phyloP scores from a whole-genome alignment of 2,797 vertebrate species.

The Numenius phaeopus region DNA sequence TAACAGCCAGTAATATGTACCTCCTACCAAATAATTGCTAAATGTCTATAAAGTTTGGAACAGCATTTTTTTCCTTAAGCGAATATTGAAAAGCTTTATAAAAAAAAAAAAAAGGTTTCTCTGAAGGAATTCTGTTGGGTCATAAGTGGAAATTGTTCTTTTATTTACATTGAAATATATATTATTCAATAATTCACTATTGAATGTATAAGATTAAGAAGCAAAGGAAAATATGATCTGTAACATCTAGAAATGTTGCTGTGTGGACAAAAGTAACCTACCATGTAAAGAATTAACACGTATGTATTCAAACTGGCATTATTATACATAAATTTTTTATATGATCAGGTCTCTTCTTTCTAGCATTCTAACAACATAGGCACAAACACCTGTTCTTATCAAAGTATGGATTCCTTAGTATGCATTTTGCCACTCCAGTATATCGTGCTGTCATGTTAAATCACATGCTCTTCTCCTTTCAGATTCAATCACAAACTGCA shows the following conservation, averaged over 20 bases:
- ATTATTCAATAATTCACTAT: not conserved
- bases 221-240: not conserved
- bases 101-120: not conserved
- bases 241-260: not conserved
- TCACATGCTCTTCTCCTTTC: not conserved
- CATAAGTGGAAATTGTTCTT: not conserved
- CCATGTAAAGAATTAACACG: not conserved
- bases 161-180: not conserved
- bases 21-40: slow-evolving; percentile 10
- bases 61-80: not conserved
- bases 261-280: not conserved
- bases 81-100: not conserved
- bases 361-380: not conserved
- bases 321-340: not conserved
- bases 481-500: not conserved
- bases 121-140: not conserved
- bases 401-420: not conserved
- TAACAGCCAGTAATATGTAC: not conserved
- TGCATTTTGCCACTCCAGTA: not conserved
- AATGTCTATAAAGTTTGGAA: not conserved
- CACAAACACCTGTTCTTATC: not conserved
- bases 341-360: not conserved
- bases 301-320: not conserved
- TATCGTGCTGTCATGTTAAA: not conserved
- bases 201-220: not conserved